Evolutionary conservation across 2,888 invertebrate species (phyloP).

Genomic region (Trachelus tabidus): DNA sequence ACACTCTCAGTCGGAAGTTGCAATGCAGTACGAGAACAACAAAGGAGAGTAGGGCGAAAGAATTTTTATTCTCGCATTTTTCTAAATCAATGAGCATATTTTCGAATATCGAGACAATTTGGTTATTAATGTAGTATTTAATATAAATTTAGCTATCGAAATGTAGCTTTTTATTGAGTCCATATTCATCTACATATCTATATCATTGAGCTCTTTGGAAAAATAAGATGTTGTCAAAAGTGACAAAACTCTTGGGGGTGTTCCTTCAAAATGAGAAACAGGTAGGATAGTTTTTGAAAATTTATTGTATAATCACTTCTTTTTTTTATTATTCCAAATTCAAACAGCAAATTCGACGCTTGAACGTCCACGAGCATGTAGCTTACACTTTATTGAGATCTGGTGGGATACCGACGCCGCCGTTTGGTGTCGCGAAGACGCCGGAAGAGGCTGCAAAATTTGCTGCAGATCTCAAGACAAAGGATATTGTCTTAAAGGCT

Average conservation of each 20-base stretch:
- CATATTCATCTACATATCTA: background rate
- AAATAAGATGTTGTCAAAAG: background rate
- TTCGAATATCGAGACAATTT: background rate
- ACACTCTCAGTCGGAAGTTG: background rate
- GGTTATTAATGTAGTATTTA: background rate
- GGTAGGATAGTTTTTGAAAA: background rate
- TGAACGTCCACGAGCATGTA: conserved; percentile 93
- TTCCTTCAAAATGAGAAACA: background rate
- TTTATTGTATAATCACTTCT: background rate
- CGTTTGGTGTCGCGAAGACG: conserved; percentile 86
- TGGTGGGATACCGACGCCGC: conserved; percentile 87
- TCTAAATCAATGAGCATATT: background rate
- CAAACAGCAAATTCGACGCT: conserved; percentile 74
- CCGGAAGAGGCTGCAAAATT: conserved; percentile 81
- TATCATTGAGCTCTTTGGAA: background rate
- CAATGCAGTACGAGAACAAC: background rate
- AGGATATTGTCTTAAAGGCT: conserved; percentile 85
- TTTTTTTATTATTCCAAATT: background rate
- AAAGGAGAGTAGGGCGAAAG: background rate
- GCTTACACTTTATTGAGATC: conserved; percentile 86
- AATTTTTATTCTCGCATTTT: background rate
- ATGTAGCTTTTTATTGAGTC: background rate
- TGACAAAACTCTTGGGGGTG: background rate
- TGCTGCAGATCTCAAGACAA: conserved; percentile 77
- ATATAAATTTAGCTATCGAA: background rate